Percentiles rank a stretch among this genome's conserved stretches.
Conservation (phyloP, 2,888 invertebrate genomes). For the Clivina fossor region DNA sequence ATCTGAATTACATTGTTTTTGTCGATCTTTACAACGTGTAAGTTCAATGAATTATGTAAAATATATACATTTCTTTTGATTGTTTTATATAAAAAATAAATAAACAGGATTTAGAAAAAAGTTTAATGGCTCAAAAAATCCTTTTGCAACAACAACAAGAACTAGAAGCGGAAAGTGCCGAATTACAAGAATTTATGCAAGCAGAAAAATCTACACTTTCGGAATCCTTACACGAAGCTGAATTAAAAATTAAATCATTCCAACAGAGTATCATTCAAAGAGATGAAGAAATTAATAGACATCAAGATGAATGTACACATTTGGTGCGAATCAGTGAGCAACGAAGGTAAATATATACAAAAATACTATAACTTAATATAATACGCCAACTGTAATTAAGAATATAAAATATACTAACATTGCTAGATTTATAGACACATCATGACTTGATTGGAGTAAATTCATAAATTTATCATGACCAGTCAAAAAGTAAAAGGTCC, state of each 20-base stretch:
- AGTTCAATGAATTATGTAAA: slow-evolving; percentile 43
- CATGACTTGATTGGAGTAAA: too few relatives aligned
- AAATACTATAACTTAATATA: too few relatives aligned
- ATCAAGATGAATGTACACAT: slow-evolving; percentile 77
- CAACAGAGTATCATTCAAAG: slow-evolving; percentile 53
- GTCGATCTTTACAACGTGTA: slow-evolving; percentile 71
- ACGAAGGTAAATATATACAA: slow-evolving; percentile 61
- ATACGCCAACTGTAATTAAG: too few relatives aligned
- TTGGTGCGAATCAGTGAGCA: slow-evolving; percentile 79
- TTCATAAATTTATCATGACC: too few relatives aligned
- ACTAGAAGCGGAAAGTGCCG: slow-evolving; percentile 76
- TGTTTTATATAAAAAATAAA: neutral
- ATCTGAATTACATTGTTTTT: slow-evolving; percentile 67
- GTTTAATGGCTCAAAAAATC: slow-evolving; percentile 66
- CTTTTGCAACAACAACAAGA: slow-evolving; percentile 75
- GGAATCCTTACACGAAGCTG: slow-evolving; percentile 75
- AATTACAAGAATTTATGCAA: slow-evolving; percentile 85
- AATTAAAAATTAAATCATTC: slow-evolving; percentile 43
- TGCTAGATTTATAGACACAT: too few relatives aligned
- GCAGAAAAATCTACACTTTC: slow-evolving; percentile 79
- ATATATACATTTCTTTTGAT: neutral
- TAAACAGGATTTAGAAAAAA: slow-evolving; percentile 66
- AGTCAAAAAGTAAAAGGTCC: too few relatives aligned
- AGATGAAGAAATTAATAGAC: slow-evolving; percentile 61
- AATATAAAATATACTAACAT: too few relatives aligned